A percentile compares a stretch with the other conserved stretches of the same genome.
Evolutionary conservation across 1,140 invertebrate genomes (phyloP).

Genomic region (Luehdorfia chinensis): DNA sequence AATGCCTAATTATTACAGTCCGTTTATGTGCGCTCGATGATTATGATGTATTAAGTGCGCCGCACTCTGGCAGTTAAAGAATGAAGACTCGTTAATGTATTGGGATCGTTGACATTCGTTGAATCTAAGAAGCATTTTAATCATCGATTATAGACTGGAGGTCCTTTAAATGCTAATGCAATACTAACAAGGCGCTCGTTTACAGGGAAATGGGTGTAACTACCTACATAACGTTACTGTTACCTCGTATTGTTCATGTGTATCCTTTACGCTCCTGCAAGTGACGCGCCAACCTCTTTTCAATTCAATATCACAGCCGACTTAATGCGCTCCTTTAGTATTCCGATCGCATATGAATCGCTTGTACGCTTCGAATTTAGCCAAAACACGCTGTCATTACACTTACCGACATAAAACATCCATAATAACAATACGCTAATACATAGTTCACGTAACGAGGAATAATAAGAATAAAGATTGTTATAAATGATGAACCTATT

Average conservation of each 20-base stretch:
- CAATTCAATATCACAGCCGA: slow-evolving; percentile 4
- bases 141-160: slow-evolving; percentile 9
- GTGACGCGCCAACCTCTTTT: slow-evolving; percentile 9
- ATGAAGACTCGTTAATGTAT: slow-evolving; percentile 31
- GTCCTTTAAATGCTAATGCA: slow-evolving; percentile 17
- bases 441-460: background rate
- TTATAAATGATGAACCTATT: background rate
- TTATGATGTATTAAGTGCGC: slow-evolving; percentile 33
- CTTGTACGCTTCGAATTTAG: slow-evolving; percentile 3
- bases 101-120: slow-evolving; percentile 33
- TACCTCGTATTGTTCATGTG: slow-evolving; percentile 12
- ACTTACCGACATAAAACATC: background rate
- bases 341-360: slow-evolving; percentile 7
- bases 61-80: slow-evolving; percentile 24
- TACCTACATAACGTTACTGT: slow-evolving; percentile 12
- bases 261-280: slow-evolving; percentile 13
- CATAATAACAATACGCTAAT: background rate
- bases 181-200: slow-evolving; percentile 4
- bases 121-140: background rate
- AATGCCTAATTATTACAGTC: slow-evolving; percentile 30
- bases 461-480: slow-evolving; percentile 2
- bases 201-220: slow-evolving; percentile 10
- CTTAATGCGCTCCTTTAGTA: background rate
- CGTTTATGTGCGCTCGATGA: slow-evolving; percentile 24
- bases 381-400: background rate